These are phyloP conservation scores for Rhyacophila evoluta DNA, from an alignment of 2,888 invertebrate genomes.

Conservation along the genomic window DNA sequence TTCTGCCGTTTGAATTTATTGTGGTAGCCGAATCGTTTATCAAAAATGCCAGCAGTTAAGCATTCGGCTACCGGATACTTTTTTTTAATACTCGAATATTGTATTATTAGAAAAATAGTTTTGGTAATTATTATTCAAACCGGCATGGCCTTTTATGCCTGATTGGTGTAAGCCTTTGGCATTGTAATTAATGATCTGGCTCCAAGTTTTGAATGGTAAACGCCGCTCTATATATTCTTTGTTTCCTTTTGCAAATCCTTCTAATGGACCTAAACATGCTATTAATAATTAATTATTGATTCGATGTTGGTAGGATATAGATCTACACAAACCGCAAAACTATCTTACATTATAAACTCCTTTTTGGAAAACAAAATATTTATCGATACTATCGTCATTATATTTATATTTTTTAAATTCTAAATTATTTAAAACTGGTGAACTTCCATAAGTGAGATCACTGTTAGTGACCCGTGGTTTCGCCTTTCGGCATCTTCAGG, in stretches of 20 bases:
- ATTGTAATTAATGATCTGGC: neutral
- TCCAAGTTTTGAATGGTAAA: slow-evolving; percentile 7
- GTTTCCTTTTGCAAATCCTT: neutral
- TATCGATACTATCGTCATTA: too few species aligned
- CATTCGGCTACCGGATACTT: slow-evolving; percentile 17
- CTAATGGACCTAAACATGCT: neutral
- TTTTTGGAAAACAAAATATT: too few species aligned
- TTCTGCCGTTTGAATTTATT: neutral
- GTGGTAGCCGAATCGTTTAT: neutral
- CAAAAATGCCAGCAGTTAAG: neutral
- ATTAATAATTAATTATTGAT: neutral
- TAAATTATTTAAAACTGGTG: too few species aligned
- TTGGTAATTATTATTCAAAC: slow-evolving; percentile 12
- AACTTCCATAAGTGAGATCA: too few species aligned
- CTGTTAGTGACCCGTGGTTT: too few species aligned
- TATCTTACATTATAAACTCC: too few species aligned
- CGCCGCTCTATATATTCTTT: slow-evolving; percentile 3
- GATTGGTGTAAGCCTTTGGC: slow-evolving; percentile 24
- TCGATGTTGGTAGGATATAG: too few species aligned
- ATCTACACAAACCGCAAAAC: too few species aligned
- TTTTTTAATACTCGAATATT: slow-evolving; percentile 4
- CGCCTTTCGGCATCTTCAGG: too few species aligned
- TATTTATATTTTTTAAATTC: too few species aligned
- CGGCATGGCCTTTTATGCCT: slow-evolving; percentile 16
- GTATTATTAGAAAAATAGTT: slow-evolving; percentile 15